Evolutionary conservation across 1,140 invertebrate species (phyloP), one percentile per base, ranked within the genome.

Genomic region (Eumeta japonica): DNA sequence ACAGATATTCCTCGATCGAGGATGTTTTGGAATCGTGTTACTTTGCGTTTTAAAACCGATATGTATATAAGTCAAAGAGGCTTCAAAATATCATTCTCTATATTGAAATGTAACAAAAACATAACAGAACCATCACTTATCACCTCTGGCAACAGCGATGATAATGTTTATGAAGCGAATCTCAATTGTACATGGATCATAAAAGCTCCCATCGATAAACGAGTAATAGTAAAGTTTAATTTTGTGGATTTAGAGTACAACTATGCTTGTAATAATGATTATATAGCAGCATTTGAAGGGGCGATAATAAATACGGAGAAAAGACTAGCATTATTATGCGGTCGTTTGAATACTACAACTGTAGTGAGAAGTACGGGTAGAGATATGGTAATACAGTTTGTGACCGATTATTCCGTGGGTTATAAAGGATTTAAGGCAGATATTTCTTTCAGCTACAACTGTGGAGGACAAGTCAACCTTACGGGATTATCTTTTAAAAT

Each of bases 181-280:
- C 72, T 81, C 15, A 83, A 85, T 48, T 95, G 92, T 66, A 81
- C 80, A 1, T 95, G 92, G 91, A 58, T 77, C 20, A 84, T 96
- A 24, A 80, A 79, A 37, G 90, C 89, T 12, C 85, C 88, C 0
- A 11, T 43, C 9, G 77, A 83, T 27, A 83, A 85, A 55, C 81
- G 82, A 34, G 68, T 90, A 1, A 58, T 83, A 31, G 43, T 93
- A 9, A 85, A 84, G 67, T 83, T 84, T 45, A 54, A 76, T 20
- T 54, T 67, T 27, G 60, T 85, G 28, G 58, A 81, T 32, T 38
- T 82, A 11, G 81, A 83, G 50, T 52, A 43, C 24, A 72, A 35
- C 18, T 13, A 37, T 9, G 35, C 48, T 2, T 81, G 79, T 37
- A 44, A 28, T 10, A 71, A 50, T 39, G 86, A 90, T 59, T 78